These are phyloP conservation scores for Fragum whitleyi DNA, from an alignment of 2,888 invertebrate genomes.

Conservation along the genomic window DNA sequence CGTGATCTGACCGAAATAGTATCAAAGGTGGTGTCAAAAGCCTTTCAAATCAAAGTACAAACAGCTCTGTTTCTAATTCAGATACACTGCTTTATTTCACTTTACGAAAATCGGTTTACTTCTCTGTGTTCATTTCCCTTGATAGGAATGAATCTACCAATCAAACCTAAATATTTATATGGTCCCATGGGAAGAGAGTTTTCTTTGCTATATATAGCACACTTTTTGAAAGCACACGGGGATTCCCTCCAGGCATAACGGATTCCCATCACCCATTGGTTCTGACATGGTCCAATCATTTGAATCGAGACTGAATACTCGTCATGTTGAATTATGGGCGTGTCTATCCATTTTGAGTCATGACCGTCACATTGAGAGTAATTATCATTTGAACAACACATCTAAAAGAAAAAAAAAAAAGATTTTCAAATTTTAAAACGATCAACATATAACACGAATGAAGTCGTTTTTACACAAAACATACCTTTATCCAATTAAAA, in stretches of 20 bases:
- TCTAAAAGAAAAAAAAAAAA: slow-evolving; percentile 37
- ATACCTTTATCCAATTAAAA: not conserved
- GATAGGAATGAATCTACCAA: slow-evolving; percentile 20
- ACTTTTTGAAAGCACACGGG: slow-evolving; percentile 73
- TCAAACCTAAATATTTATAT: slow-evolving; percentile 48
- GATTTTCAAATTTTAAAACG: not conserved
- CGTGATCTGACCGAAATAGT: too few relatives aligned
- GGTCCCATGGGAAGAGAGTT: slow-evolving; percentile 73
- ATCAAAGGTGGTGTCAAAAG: too few relatives aligned
- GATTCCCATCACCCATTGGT: slow-evolving; percentile 61
- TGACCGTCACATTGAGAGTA: slow-evolving; percentile 53
- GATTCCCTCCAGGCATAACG: slow-evolving; percentile 75
- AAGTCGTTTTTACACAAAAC: not conserved
- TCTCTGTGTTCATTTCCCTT: not conserved
- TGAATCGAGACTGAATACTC: slow-evolving; percentile 55
- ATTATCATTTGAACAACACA: slow-evolving; percentile 65
- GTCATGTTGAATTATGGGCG: slow-evolving; percentile 60
- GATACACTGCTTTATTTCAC: too few relatives aligned
- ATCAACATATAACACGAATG: not conserved
- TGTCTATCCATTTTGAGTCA: slow-evolving; percentile 66
- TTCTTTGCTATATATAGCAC: slow-evolving; percentile 69
- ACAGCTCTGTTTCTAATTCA: too few relatives aligned
- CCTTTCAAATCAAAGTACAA: too few relatives aligned
- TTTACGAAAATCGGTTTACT: too few relatives aligned
- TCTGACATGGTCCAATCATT: slow-evolving; percentile 55